Conservation (phyloP, 2,888 invertebrate species). For the Tipula confusa region DNA sequence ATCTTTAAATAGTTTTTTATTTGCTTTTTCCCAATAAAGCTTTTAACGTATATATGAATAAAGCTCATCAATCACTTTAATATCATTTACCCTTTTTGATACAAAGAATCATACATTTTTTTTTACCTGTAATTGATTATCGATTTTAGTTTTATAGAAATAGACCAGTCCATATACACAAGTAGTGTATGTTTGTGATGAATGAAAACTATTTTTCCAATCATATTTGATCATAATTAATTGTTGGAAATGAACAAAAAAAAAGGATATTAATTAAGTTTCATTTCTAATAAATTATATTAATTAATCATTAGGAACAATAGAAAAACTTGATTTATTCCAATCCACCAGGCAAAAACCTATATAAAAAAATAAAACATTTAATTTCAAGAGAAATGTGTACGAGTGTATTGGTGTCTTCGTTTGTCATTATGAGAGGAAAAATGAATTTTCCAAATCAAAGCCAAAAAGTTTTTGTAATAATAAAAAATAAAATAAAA, state of each 20-base stretch:
- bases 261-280: neutral
- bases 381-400: neutral
- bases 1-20: neutral
- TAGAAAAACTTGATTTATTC: neutral
- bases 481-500: neutral
- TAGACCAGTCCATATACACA: neutral
- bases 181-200: too few relatives aligned
- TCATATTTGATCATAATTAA: neutral
- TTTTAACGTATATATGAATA: neutral
- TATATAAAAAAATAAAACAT: too few relatives aligned
- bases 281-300: slow-evolving; percentile 12
- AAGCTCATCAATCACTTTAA: neutral
- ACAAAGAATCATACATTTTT: neutral
- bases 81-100: neutral
- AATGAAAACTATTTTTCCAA: neutral
- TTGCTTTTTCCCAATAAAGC: neutral
- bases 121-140: slow-evolving; percentile 4
- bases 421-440: neutral
- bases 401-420: neutral
- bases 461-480: neutral
- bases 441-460: slow-evolving; percentile 3
- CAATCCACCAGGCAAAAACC: neutral
- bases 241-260: neutral
- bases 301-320: neutral
- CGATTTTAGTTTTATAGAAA: neutral